These are phyloP conservation scores for Tyria jacobaeae DNA, from an alignment of 2,888 invertebrate species.

Conservation along the genomic window DNA sequence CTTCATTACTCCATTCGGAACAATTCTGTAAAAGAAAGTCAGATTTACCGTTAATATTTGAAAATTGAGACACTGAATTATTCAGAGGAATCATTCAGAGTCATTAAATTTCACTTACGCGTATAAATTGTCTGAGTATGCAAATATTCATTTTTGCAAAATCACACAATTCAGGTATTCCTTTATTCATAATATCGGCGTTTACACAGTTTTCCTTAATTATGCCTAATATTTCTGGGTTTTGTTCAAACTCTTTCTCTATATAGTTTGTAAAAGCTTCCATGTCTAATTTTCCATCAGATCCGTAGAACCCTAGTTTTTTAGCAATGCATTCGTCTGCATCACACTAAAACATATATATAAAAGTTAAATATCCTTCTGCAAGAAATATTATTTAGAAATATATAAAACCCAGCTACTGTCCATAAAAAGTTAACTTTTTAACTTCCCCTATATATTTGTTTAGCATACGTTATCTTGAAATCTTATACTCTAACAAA, in stretches of 20 bases:
- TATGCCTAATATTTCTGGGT: conserved; percentile 28
- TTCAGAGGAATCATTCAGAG: no score
- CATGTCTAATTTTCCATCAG: conserved; percentile 52
- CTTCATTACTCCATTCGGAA: no score
- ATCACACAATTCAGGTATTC: conserved; percentile 34
- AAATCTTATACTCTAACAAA: no score
- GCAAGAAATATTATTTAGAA: no score
- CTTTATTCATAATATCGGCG: conserved; percentile 44
- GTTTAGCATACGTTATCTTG: no score
- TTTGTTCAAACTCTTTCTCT: conserved; percentile 22
- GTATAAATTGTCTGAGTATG: background rate
- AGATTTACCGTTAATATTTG: no score
- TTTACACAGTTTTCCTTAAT: conserved; percentile 50
- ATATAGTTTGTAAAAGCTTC: conserved; percentile 28
- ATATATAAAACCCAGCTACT: no score
- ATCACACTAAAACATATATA: conserved; percentile 53
- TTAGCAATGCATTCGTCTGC: conserved; percentile 50
- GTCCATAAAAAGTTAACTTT: no score
- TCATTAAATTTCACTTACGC: conserved; percentile 9
- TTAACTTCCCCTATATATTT: no score
- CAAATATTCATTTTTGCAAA: conserved; percentile 10
- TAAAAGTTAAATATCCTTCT: no score
- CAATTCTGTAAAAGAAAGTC: no score
- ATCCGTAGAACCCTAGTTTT: conserved; percentile 43
- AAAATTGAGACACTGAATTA: no score